Conservation (phyloP, 2,797 vertebrate genomes). For the Helarctos malayanus region DNA sequence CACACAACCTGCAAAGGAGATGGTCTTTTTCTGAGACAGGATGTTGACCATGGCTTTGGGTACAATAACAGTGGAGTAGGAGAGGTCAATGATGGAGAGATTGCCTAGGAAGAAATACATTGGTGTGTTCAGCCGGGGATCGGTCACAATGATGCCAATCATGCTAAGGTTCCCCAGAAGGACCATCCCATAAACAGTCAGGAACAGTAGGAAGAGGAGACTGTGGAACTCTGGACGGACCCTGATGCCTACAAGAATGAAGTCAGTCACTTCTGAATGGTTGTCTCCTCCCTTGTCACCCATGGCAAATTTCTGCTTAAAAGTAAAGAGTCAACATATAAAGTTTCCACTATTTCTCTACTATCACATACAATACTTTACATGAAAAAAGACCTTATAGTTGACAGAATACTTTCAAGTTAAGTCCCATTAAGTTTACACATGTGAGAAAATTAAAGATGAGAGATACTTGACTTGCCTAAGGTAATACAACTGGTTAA, state of each 20-base stretch:
- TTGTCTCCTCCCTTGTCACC: constrained; percentile 68
- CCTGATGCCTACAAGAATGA: constrained; percentile 82
- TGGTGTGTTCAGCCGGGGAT: constrained; percentile 74
- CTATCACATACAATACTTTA: not conserved
- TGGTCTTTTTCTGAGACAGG: constrained; percentile 72
- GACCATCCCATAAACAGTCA: constrained; percentile 73
- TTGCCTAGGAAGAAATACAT: constrained; percentile 84
- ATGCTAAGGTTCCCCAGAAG: constrained; percentile 79
- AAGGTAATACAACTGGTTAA: not conserved
- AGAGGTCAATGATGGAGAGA: constrained; percentile 80
- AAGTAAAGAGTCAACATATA: constrained; percentile 2
- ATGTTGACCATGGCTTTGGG: constrained; percentile 77
- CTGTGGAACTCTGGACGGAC: constrained; percentile 67
- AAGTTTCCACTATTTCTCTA: not conserved
- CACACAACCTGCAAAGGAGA: constrained; percentile 79
- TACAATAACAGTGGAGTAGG: constrained; percentile 75
- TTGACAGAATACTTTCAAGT: not conserved
- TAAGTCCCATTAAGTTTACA: not conserved
- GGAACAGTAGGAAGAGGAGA: constrained; percentile 77
- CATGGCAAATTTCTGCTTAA: constrained; percentile 74
- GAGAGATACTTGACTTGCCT: not conserved
- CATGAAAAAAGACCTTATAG: not conserved
- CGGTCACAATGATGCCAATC: constrained; percentile 69
- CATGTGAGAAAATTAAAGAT: not conserved
- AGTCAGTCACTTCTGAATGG: constrained; percentile 75